Conservation (phyloP, 2,797 vertebrate genomes). For the Pipistrellus pygmaeus region DNA sequence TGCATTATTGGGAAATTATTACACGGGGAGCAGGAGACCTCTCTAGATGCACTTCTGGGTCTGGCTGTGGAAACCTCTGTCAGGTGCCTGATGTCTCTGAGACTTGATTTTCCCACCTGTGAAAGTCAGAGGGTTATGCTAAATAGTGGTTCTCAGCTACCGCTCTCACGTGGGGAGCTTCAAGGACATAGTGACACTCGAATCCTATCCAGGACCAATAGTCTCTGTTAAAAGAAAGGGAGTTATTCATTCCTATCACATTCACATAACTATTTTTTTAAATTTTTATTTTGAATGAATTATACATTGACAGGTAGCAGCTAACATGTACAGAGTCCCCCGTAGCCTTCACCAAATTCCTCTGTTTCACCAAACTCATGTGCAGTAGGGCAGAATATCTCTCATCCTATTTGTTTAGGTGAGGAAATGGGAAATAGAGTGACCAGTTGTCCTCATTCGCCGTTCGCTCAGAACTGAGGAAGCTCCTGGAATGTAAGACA, state of each 20-base stretch:
- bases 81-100: not conserved
- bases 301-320: not conserved
- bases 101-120: not conserved
- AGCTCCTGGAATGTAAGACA: not conserved
- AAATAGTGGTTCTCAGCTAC: not conserved
- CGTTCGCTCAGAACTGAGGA: not conserved
- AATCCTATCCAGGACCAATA: not conserved
- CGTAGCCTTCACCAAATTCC: not conserved
- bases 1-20: not conserved
- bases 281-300: not conserved
- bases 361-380: not conserved
- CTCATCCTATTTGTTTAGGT: not conserved
- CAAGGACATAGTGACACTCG: not conserved
- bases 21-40: not conserved
- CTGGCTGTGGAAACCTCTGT: not conserved
- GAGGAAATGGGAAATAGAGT: not conserved
- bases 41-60: not conserved
- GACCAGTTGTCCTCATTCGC: not conserved
- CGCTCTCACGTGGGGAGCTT: not conserved
- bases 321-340: not conserved
- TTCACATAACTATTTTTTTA: not conserved
- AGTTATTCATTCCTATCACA: not conserved
- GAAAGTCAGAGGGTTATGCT: not conserved
- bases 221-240: not conserved
- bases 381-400: not conserved